Evolutionary conservation across 2,113 vertebrate species (phyloP), one percentile per base, ranked within the genome.

Genomic region (Lepus americanus): DNA sequence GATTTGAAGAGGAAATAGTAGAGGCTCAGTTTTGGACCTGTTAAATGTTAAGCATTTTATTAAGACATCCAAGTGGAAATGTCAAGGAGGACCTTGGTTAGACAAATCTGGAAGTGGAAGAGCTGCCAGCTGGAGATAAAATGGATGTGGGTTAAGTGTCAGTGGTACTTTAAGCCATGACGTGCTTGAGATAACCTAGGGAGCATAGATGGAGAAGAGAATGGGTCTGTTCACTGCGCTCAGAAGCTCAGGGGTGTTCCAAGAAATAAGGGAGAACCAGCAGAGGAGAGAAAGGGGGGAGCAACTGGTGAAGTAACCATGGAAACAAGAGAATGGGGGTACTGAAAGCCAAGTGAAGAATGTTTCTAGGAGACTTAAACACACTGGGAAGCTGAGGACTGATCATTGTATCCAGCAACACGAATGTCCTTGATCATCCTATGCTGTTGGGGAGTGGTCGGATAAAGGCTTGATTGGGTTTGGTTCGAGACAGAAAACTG

Each of bases 11-110:
- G 25, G 53, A 88, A 66, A 81, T 96, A n/a, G 59, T 55, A 84
- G 39, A 92, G 87, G 72, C 51, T 89, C 64, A 72, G 31, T 77
- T 96, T 95, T 84, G 44, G 55, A 66, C 29, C 29, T 80, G 36
- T 85, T 94, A 76, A 92, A 63, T 80, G 59, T 81, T 70, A 93
- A 89, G 31, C 87, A n/a, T 66, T 92, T 95, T 89, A 55, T 39
- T 36, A 95, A 90, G 23, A 87, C 23, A 73, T 55, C 63, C 70
- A 78, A 88, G 44, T 80, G 61, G 76, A 92, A 82, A 85, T 92
- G 66, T 81, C 81, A 87, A 64, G n/a, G 91, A 89, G 55, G 23
- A 87, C 53, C 39, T 78, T 93, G 6, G 14, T 66, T 78, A 23
- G 73, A 20, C n/a, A 91, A 53, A 53, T 89, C n/a, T 89, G 25